Conservation (phyloP, 2,888 invertebrate genomes). For the Hermaeophaga mercurialis region DNA sequence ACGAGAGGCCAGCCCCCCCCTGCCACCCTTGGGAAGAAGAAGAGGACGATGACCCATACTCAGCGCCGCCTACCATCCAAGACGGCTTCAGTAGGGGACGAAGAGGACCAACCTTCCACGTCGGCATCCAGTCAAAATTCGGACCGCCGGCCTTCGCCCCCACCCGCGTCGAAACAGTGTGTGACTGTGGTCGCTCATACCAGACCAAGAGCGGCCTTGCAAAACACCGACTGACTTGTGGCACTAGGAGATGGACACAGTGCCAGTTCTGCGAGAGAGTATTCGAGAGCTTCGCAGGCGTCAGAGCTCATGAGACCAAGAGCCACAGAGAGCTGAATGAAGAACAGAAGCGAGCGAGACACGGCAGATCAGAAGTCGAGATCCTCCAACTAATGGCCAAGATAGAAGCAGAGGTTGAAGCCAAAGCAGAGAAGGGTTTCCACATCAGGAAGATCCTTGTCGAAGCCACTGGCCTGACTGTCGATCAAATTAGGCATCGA, state of each 20-base stretch:
- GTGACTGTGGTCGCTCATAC: background rate
- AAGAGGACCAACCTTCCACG: too few relatives aligned
- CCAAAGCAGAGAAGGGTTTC: background rate
- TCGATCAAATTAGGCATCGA: background rate
- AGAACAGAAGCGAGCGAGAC: background rate
- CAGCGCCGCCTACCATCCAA: too few relatives aligned
- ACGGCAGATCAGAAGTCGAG: background rate
- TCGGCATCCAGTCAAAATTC: too few relatives aligned
- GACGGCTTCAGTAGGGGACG: too few relatives aligned
- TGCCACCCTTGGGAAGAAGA: too few relatives aligned
- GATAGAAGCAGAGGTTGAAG: background rate
- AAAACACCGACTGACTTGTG: background rate
- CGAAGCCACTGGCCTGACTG: background rate
- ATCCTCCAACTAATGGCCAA: background rate
- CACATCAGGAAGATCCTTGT: too few relatives aligned
- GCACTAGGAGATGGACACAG: background rate
- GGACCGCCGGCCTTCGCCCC: too few relatives aligned
- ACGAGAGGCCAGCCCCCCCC: too few relatives aligned
- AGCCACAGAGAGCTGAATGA: background rate
- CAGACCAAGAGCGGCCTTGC: background rate
- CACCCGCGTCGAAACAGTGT: too few relatives aligned
- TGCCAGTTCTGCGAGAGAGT: background rate
- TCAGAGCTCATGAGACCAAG: background rate
- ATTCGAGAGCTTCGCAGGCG: background rate
- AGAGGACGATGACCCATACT: too few relatives aligned